Percentiles rank a stretch among this genome's conserved stretches.
Evolutionary conservation across 2,113 vertebrate species (phyloP).

Genomic region (Lonchura striata): DNA sequence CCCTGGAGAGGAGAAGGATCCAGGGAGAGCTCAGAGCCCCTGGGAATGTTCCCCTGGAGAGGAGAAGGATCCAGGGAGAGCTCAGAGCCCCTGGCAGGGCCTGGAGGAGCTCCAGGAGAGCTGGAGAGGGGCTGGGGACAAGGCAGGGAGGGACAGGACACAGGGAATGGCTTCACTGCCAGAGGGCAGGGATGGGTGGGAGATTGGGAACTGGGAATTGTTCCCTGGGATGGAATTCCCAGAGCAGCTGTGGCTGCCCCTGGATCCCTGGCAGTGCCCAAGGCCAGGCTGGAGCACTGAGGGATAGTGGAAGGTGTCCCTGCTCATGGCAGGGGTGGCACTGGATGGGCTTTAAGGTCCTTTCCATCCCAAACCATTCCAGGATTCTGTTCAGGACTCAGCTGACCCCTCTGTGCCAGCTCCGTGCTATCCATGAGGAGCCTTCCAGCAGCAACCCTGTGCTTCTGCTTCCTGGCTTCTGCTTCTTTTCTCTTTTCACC

Average conservation of each 20-base stretch:
- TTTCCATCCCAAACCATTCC: background rate
- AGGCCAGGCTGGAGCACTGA: rapidly evolving
- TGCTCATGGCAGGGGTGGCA: background rate
- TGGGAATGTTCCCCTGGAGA: no score
- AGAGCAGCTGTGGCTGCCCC: background rate
- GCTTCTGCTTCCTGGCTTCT: background rate
- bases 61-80: background rate
- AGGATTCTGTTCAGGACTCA: background rate
- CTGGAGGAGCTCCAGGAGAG: background rate
- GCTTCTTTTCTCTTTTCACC: background rate
- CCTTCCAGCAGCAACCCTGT: background rate
- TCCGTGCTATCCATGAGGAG: background rate
- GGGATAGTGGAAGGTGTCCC: background rate
- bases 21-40: background rate
- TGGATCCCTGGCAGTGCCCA: background rate
- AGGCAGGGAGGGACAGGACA: rapidly evolving
- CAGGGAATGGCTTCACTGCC: background rate
- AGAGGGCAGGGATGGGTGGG: background rate
- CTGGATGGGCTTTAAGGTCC: background rate
- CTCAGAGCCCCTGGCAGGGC: background rate
- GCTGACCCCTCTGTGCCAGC: background rate
- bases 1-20: background rate
- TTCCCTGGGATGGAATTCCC: background rate
- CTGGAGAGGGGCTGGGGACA: background rate
- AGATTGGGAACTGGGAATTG: background rate